Evolutionary conservation across 2,888 invertebrate genomes (phyloP).

Genomic region (Rhagium mordax): DNA sequence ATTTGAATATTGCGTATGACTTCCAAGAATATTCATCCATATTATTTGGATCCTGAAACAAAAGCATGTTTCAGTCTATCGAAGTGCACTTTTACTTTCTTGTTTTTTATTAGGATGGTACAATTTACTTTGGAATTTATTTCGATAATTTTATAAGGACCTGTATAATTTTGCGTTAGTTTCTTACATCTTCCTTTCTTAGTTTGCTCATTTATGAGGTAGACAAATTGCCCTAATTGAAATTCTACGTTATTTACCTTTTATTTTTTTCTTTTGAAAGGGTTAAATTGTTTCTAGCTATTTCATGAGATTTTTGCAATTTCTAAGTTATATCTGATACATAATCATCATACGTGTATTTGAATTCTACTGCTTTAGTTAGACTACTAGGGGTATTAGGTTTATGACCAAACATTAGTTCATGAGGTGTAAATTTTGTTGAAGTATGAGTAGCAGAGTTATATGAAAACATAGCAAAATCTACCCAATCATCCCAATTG

Average conservation of each 20-base stretch:
- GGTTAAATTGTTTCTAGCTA: constrained; percentile 49
- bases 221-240: constrained; percentile 19
- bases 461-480: constrained; percentile 62
- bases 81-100: constrained; percentile 34
- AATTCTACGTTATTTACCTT: constrained; percentile 33
- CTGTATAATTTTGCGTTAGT: constrained; percentile 26
- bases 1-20: background rate
- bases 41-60: constrained; percentile 33
- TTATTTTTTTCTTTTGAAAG: constrained; percentile 48
- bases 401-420: constrained; percentile 60
- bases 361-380: constrained; percentile 54
- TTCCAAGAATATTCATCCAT: background rate
- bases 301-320: constrained; percentile 51
- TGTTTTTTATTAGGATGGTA: constrained; percentile 34
- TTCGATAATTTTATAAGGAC: constrained; percentile 32
- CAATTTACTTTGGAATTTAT: constrained; percentile 34
- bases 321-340: constrained; percentile 48
- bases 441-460: constrained; percentile 59
- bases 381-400: constrained; percentile 53
- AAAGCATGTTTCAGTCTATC: constrained; percentile 36
- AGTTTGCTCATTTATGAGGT: constrained; percentile 23
- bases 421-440: constrained; percentile 60
- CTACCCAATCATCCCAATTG: constrained; percentile 57
- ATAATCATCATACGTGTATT: constrained; percentile 58
- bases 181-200: constrained; percentile 32